phyloP scores from a whole-genome alignment of 2,888 invertebrate genomes.

The Callinectes sapidus region DNA sequence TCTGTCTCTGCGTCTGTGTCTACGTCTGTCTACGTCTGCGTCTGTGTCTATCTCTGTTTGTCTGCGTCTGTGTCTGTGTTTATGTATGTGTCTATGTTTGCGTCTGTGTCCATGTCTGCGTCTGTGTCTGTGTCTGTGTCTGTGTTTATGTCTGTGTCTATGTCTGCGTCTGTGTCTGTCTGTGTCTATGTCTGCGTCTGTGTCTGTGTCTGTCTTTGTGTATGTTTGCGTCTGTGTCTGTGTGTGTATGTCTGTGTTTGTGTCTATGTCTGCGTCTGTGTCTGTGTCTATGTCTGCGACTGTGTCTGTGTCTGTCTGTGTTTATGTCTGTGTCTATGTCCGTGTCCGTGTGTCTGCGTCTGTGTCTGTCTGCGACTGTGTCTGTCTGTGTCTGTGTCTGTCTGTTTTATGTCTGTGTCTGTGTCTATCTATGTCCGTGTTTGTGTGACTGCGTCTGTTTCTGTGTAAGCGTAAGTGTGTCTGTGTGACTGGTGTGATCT shows the following conservation, averaged over 20 bases:
- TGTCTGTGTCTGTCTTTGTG: no score
- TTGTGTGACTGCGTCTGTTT: no score
- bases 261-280: background rate
- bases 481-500: background rate
- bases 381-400: background rate
- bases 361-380: background rate
- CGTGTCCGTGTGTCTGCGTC: background rate
- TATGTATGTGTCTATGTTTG: no score
- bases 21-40: background rate
- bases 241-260: background rate
- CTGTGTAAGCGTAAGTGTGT: no score
- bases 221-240: no score
- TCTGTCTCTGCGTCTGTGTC: no score
- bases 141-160: background rate
- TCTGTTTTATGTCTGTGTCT: no score
- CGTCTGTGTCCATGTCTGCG: background rate
- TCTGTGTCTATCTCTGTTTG: background rate
- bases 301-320: background rate
- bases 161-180: background rate
- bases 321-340: background rate
- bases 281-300: background rate
- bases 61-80: background rate
- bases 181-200: background rate
- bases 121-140: background rate
- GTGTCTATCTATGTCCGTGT: no score